Evolutionary conservation across 2,113 vertebrate genomes (phyloP).

Genomic region (Reinhardtius hippoglossoides): DNA sequence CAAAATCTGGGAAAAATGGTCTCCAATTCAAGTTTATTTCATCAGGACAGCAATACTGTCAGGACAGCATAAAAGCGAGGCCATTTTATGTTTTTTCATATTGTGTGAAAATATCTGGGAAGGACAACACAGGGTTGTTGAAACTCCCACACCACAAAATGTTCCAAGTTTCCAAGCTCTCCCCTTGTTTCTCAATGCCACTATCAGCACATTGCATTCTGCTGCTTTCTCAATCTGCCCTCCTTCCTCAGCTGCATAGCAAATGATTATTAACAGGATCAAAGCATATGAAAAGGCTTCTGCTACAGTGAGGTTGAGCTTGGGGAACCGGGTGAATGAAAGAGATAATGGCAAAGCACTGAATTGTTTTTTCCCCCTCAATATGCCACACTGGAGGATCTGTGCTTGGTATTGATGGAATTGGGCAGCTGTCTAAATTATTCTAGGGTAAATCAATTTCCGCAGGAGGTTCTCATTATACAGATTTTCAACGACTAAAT

Average conservation of each 20-base stretch:
- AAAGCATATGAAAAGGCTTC: conserved; percentile 65
- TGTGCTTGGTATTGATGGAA: conserved; percentile 22
- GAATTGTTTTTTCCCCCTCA: conserved; percentile 43
- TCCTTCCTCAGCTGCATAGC: conserved; percentile 51
- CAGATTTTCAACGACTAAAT: background rate
- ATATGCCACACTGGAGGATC: conserved; percentile 12
- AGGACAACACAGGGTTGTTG: conserved; percentile 22
- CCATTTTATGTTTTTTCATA: conserved; percentile 3
- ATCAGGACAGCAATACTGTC: background rate
- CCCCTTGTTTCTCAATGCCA: background rate
- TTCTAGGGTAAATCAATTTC: conserved; percentile 23
- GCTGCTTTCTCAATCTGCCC: conserved; percentile 48
- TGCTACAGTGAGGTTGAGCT: conserved; percentile 53
- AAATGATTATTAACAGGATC: conserved; percentile 72
- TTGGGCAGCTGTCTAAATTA: conserved; percentile 5
- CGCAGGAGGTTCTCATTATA: conserved; percentile 12
- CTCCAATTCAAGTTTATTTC: background rate
- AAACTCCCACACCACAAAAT: conserved; percentile 11
- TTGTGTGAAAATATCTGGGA: conserved; percentile 17
- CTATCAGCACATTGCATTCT: conserved; percentile 60
- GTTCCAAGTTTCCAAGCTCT: conserved; percentile 17
- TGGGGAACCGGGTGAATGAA: conserved; percentile 59
- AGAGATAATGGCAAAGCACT: conserved; percentile 57
- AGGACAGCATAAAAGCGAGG: background rate
- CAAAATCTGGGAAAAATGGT: background rate